Conservation (phyloP, 2,113 vertebrate species). For the Thamnaconus septentrionalis region DNA sequence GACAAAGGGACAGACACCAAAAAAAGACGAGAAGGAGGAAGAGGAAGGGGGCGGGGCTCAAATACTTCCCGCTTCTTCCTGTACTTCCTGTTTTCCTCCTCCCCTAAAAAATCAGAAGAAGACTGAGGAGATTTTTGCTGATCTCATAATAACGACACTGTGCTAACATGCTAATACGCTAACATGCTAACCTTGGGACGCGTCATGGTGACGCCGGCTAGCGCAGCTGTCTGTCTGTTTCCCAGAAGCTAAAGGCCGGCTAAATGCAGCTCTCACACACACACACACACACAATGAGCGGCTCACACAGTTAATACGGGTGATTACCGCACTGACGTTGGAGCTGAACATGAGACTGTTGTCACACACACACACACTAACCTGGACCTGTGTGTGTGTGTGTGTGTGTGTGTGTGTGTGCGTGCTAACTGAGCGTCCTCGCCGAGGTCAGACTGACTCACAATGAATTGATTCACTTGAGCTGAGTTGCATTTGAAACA, state of each 20-base stretch:
- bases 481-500: background rate
- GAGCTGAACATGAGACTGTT: constrained; percentile 22
- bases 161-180: too few species aligned
- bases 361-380: constrained; percentile 26
- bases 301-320: constrained; percentile 26
- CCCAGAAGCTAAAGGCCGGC: constrained; percentile 51
- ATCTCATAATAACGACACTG: too few species aligned
- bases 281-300: background rate
- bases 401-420: constrained; percentile 2
- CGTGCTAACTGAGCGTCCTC: background rate
- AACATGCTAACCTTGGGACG: too few species aligned
- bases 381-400: constrained; percentile 8
- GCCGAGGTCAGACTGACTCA: background rate
- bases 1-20: constrained; percentile 15
- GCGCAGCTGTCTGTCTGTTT: constrained; percentile 70
- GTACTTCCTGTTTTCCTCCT: too few species aligned
- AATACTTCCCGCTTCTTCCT: too few species aligned
- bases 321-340: constrained; percentile 35
- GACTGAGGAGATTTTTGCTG: too few species aligned
- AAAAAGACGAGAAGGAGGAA: too few species aligned
- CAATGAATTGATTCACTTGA: background rate
- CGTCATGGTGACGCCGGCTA: constrained; percentile 30
- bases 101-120: too few species aligned
- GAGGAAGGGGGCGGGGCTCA: background rate
- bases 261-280: constrained; percentile 57